These are phyloP conservation scores for Abramis brama DNA, from an alignment of 2,113 vertebrate species.

Conservation along the genomic window DNA sequence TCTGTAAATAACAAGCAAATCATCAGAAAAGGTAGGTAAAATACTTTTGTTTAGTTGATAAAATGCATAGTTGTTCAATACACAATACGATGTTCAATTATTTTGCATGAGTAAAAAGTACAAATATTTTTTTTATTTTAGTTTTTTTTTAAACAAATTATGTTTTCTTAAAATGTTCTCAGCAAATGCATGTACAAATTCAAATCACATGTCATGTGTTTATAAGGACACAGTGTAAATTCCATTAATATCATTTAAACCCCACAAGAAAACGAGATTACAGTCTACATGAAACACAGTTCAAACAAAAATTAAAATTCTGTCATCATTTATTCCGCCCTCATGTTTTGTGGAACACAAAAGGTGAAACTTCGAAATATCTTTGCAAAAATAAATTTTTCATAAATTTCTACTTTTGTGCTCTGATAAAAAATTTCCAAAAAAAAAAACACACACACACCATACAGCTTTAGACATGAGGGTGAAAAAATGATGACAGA, in stretches of 20 bases:
- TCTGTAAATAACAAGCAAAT: background rate
- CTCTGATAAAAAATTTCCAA: too few relatives aligned
- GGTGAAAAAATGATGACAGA: background rate
- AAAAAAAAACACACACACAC: background rate
- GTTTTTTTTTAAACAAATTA: constrained; percentile 9
- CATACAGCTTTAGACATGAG: background rate
- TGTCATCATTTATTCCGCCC: background rate
- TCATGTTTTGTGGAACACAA: background rate
- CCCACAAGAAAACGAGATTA: background rate
- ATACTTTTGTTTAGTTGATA: background rate
- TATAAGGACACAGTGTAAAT: background rate
- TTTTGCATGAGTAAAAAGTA: too few relatives aligned
- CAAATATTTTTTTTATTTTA: background rate
- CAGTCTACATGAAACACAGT: background rate
- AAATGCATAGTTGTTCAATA: background rate
- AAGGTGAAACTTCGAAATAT: background rate
- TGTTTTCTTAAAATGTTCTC: background rate
- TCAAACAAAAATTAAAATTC: background rate
- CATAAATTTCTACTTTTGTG: background rate
- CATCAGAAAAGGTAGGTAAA: too few relatives aligned
- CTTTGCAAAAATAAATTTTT: background rate
- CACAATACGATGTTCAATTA: too few relatives aligned
- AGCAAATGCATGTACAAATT: constrained; percentile 23
- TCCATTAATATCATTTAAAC: background rate
- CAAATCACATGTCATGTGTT: background rate